Evolutionary conservation across 2,888 invertebrate species (phyloP), one percentile per base, ranked within the genome.

Genomic region (Heterodera filipjevi): DNA sequence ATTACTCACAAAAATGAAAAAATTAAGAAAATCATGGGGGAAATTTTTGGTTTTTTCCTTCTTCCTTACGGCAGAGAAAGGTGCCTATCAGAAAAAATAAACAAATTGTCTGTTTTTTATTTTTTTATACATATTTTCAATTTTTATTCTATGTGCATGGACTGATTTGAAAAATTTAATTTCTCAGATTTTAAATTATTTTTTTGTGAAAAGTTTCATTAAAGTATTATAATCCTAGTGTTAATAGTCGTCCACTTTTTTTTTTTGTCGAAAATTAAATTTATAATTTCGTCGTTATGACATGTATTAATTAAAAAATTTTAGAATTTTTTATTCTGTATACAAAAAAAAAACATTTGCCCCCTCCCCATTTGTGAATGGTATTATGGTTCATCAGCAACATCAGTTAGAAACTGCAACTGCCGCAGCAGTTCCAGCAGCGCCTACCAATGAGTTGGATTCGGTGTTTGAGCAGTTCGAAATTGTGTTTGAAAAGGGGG

Each of bases 401-500:
- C n/a, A 59, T 1, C 59, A n/a, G 27, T 12, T 39, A 39, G 39
- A 39, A 39, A 39, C 53, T 5, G 53, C n/a, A 59, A 59, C 59
- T 27, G 59, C 59, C n/a, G 59, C 27, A 8, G 27, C 59, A 59
- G 6, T 22, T 22, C 16, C 53, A 19, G 16, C 19, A 19, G 53
- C 53, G 22, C 53, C 6, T 39, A 39, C 16, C n/a, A 46, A 49
- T 12, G 19, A 71, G 6, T 75, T 83, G 16, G 76, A 72, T 35
- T 81, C 80, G 30, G 49, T 85, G 44, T 84, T 84, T 66, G 74
- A 76, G 68, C 79, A 76, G 27, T 84, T 84, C 75, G 82, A 81
- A 49, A 81, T 84, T 66, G 81, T 80, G 30, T 81, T 85, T 66
- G 84, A 84, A 71, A 80, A 80, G 27, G 84, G 81, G 10, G 66